phyloP scores from a whole-genome alignment of 2,888 invertebrate genomes.

The Ellobium chinense region DNA sequence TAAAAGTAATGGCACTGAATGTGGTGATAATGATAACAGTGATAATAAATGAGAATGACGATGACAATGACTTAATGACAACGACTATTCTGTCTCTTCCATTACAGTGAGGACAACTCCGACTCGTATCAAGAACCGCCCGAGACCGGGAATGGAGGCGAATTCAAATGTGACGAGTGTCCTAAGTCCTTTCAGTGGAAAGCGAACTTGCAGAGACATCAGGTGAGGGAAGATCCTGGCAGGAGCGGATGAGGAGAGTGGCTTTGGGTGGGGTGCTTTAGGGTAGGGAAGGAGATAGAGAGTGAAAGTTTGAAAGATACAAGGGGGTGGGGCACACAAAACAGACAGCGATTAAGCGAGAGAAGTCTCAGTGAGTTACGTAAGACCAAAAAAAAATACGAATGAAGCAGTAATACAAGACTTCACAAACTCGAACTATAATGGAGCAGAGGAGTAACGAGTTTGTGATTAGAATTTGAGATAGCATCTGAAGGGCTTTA shows the following conservation, averaged over 20 bases:
- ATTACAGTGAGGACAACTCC: constrained; percentile 49
- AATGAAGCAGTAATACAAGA: background rate
- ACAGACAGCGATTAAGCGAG: background rate
- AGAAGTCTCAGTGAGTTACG: background rate
- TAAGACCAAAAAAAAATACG: background rate
- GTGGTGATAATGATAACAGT: too few species aligned
- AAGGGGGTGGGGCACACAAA: background rate
- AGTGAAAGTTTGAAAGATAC: background rate
- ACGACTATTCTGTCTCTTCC: background rate
- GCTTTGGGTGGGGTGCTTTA: background rate
- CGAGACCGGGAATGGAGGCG: constrained; percentile 74
- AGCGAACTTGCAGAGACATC: constrained; percentile 89
- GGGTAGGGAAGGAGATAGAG: background rate
- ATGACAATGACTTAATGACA: too few species aligned
- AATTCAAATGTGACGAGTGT: constrained; percentile 91
- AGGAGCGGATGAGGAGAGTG: background rate
- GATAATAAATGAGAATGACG: too few species aligned
- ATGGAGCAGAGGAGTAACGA: too few species aligned
- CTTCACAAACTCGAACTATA: too few species aligned
- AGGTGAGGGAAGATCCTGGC: constrained; percentile 80
- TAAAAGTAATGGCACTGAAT: too few species aligned
- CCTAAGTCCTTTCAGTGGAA: constrained; percentile 90
- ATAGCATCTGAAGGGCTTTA: too few species aligned
- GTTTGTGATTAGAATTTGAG: too few species aligned
- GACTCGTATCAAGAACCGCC: constrained; percentile 49